Percentiles rank a stretch among this genome's conserved stretches.
Evolutionary conservation across 2,113 vertebrate species (phyloP).

Genomic region (Antigone vipio): DNA sequence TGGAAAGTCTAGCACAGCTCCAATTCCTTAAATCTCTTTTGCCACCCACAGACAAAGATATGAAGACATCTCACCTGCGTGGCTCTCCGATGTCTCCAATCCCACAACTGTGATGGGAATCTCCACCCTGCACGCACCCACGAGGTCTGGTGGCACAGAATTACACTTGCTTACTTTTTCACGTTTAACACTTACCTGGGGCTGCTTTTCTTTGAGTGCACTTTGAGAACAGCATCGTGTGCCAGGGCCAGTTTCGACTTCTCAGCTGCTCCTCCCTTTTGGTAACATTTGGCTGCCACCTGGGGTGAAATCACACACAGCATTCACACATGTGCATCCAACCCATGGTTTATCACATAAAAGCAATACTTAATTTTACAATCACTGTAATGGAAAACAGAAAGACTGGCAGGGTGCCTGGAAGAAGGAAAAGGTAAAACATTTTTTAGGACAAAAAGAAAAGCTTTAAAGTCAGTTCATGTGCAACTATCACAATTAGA

Average conservation of each 20-base stretch:
- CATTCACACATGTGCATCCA: background rate
- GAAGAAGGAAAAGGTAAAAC: background rate
- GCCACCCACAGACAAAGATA: background rate
- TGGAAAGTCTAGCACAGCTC: background rate
- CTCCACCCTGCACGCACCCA: background rate
- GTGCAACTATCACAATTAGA: background rate
- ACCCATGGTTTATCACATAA: background rate
- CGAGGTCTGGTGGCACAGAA: background rate
- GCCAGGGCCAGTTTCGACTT: slow-evolving; percentile 81
- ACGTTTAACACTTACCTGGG: slow-evolving; percentile 57
- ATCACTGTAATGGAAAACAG: background rate
- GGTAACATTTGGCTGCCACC: slow-evolving; percentile 86
- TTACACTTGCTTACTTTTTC: accelerated
- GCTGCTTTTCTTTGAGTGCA: slow-evolving; percentile 75
- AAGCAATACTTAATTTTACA: background rate
- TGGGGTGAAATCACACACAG: slow-evolving; percentile 51
- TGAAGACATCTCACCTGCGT: accelerated
- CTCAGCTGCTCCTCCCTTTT: slow-evolving; percentile 78
- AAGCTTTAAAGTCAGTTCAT: background rate
- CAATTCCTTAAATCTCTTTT: background rate
- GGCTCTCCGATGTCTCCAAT: accelerated
- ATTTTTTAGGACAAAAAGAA: background rate
- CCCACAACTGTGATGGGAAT: background rate
- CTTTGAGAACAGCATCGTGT: slow-evolving; percentile 76
- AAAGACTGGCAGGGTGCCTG: background rate